Evolutionary conservation across 2,113 vertebrate genomes (phyloP), one percentile per base, ranked within the genome.

Genomic region (Mustelus asterias): DNA sequence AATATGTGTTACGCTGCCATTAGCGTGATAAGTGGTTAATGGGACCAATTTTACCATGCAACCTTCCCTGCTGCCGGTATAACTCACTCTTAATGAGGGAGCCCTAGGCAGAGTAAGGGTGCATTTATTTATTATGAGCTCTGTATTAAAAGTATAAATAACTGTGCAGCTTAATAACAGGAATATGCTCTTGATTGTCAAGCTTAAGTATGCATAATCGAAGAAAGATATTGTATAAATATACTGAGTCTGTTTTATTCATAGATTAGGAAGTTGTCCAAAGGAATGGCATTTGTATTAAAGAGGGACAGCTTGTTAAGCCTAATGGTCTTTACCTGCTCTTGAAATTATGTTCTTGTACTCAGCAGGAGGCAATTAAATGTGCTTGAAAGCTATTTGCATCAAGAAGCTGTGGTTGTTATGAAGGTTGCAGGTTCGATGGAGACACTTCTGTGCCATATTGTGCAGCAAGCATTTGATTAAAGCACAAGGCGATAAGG

Each of bases 331-430:
- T 22, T 65, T 93, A 93, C n/a, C 33, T 20, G 89, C 60, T 93
- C 63, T 7, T 93, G 60, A 93, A 93, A 65, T 93, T 4, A 63
- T 65, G n/a, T 37, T n/a, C n/a, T 65, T 93, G 60, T 93, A 22
- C 63, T 93, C 89, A 93, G 89, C 63, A 37, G 16, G 7, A 93
- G 60, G 33, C 89, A 93, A 93, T 93, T 65, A 93, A 93, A 93
- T 65, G 20, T 22, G 89, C 60, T 65, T 93, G 89, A 67, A 33
- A 65, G 89, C 65, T 65, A 37, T 67, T 67, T 93, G 18, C 63
- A 20, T 33, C 29, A 33, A 93, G 60, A 6, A 67, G 14, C 60
- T 93, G 16, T 18, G n/a, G 60, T 33, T 10, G 8, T 63, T 93
- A 16, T 20, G 37, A 65, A 65, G 89, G 33, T 10, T 65, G 60